Conservation (phyloP, 2,797 vertebrate species). For the Sandelia bainsii region DNA sequence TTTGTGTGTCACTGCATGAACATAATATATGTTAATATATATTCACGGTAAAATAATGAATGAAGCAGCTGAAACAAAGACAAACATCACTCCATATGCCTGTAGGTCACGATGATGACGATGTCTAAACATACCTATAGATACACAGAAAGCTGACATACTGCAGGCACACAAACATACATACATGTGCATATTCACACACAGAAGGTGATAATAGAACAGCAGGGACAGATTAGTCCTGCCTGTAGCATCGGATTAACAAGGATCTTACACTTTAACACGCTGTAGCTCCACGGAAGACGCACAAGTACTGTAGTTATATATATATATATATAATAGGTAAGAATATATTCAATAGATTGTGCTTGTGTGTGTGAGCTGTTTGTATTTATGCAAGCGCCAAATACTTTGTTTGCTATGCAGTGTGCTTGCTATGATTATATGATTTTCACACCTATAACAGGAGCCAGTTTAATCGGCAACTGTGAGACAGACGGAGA, state of each 20-base stretch:
- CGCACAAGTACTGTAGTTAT: not conserved
- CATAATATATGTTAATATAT: no score
- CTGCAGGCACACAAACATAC: not conserved
- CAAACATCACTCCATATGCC: no score
- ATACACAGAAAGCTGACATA: not conserved
- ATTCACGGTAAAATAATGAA: no score
- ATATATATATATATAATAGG: no score
- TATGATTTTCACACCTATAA: no score
- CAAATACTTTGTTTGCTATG: not conserved
- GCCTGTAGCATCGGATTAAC: constrained; percentile 51
- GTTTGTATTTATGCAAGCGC: not conserved
- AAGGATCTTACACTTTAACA: constrained; percentile 9
- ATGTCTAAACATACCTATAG: no score
- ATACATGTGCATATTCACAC: constrained; percentile 11
- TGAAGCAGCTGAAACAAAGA: not conserved
- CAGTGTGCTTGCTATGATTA: no score
- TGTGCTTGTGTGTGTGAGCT: not conserved
- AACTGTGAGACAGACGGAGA: no score
- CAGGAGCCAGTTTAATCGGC: no score
- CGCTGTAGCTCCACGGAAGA: not conserved
- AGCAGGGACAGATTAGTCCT: constrained; percentile 54
- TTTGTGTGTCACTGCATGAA: no score
- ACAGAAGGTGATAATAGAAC: constrained; percentile 43
- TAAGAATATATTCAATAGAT: no score
- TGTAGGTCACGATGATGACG: no score